Conservation (phyloP, 2,797 vertebrate genomes). For the Propithecus deckenii region DNA sequence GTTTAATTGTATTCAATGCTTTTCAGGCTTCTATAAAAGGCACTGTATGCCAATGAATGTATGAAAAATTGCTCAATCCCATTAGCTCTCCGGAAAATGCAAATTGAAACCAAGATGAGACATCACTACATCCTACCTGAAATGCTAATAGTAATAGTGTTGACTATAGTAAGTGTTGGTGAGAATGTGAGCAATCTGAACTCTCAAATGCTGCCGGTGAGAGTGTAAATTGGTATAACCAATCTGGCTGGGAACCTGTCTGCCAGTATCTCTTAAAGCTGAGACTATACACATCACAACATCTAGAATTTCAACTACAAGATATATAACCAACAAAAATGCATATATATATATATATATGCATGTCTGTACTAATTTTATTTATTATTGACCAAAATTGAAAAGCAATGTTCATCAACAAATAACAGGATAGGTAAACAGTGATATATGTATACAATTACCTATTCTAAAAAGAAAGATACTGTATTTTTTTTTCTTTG, state of each 20-base stretch:
- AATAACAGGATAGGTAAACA: neutral
- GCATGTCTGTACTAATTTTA: neutral
- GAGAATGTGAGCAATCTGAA: neutral
- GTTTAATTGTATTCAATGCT: neutral
- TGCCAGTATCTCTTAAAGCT: neutral
- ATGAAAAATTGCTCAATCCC: neutral
- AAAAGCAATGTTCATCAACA: neutral
- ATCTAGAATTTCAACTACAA: neutral
- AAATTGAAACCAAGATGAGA: constrained; percentile 17
- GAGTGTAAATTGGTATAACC: neutral
- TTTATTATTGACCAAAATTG: neutral
- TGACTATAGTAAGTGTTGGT: neutral
- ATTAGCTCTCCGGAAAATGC: neutral
- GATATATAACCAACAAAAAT: neutral
- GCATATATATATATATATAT: neutral
- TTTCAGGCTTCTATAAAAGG: neutral
- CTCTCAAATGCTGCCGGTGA: neutral
- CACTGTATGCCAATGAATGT: neutral
- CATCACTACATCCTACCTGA: neutral
- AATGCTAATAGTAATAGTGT: neutral
- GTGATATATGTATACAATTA: neutral
- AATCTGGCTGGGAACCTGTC: neutral
- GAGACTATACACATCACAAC: neutral
- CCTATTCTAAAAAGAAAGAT: neutral
- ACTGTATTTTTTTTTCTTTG: neutral